phyloP scores from a whole-genome alignment of 2,113 vertebrate species.

The Aegotheles bennettii region DNA sequence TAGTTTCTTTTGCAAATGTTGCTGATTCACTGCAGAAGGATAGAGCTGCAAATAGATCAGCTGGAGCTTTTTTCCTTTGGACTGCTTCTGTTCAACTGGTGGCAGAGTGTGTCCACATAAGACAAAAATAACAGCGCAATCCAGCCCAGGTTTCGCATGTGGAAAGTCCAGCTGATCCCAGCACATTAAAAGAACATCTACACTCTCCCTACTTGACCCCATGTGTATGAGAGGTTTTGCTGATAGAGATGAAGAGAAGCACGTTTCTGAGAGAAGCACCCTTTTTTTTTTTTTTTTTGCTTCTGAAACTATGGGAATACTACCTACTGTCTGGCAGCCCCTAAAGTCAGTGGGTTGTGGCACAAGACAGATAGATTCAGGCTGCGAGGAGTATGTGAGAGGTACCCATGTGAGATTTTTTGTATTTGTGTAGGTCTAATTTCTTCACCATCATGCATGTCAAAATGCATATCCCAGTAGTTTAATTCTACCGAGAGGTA shows the following conservation, averaged over 20 bases:
- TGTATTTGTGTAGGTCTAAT: not conserved
- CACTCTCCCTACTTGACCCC: not conserved
- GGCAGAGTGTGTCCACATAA: not conserved
- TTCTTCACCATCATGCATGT: not conserved
- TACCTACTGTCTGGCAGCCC: not conserved
- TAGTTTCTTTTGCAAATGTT: not conserved
- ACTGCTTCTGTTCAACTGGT: not conserved
- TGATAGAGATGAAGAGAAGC: not conserved
- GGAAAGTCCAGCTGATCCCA: not conserved
- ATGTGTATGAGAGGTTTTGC: not conserved
- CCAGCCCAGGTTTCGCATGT: not conserved
- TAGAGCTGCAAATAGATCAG: conserved; percentile 12
- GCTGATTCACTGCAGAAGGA: not conserved
- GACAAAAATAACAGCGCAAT: not conserved
- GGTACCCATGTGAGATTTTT: not conserved
- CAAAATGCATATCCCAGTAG: not conserved
- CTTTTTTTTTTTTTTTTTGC: not conserved
- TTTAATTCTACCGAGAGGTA: not conserved
- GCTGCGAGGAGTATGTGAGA: rapidly evolving
- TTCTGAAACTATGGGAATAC: not conserved
- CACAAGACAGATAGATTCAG: not conserved
- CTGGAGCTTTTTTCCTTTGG: not conserved
- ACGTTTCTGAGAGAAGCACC: rapidly evolving
- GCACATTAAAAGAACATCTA: not conserved
- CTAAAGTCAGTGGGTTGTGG: not conserved